phyloP scores from a whole-genome alignment of 30 jellyfish, hydroid and myxozoan genomes.

The Mastigias papua region DNA sequence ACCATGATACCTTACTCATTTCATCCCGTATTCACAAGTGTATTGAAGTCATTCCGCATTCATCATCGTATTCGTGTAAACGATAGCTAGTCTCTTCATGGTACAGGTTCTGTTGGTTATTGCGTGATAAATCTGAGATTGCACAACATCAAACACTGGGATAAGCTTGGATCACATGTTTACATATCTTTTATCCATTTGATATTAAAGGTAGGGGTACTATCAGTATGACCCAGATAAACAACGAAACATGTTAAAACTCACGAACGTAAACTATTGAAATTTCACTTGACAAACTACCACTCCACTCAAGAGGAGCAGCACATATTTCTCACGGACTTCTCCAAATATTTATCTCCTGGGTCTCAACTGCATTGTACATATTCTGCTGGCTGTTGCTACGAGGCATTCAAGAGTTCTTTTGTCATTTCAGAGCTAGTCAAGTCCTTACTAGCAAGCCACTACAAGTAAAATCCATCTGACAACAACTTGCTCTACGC shows the following conservation, averaged over 20 bases:
- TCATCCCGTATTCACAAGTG: no score
- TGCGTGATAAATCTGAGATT: slow-evolving; percentile 14
- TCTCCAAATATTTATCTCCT: slow-evolving; percentile 4
- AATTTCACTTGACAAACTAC: background rate
- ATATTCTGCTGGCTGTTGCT: slow-evolving; percentile 36
- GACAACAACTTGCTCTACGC: no score
- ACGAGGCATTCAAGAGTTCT: slow-evolving; percentile 21
- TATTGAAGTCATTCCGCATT: no score
- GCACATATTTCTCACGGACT: background rate
- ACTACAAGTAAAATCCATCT: background rate
- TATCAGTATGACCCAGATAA: background rate
- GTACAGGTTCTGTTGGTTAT: background rate
- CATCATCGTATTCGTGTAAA: no score
- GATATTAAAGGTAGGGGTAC: background rate
- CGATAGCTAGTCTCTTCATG: no score
- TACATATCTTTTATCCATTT: background rate
- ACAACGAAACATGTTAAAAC: background rate
- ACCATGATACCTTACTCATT: no score
- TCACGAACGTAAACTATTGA: background rate
- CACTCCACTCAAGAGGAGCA: background rate
- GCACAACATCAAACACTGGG: background rate
- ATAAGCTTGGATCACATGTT: background rate
- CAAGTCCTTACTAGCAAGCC: background rate
- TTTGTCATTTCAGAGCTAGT: no score
- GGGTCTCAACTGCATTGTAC: background rate